Percentiles rank a stretch among this genome's conserved stretches.
Evolutionary conservation across 2,113 vertebrate genomes (phyloP).

Genomic region (Lycaon pictus): DNA sequence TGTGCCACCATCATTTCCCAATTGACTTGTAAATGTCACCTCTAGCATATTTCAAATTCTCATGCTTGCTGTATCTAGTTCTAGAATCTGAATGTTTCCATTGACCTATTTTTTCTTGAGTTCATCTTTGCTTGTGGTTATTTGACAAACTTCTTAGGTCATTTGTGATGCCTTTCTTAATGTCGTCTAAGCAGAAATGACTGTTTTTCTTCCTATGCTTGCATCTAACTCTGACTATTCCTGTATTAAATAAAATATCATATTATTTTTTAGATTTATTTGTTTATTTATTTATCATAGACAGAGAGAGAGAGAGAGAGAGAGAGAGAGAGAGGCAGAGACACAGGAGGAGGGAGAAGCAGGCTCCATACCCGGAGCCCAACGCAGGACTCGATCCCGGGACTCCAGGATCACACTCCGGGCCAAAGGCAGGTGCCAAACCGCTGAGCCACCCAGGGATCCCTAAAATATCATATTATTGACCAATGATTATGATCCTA

Average conservation of each 20-base stretch:
- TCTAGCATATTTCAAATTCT: not conserved
- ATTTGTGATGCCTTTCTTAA: not conserved
- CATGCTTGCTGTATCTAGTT: not conserved
- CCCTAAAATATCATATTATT: not conserved
- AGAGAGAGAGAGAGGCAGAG: too few species aligned
- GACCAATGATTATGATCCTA: not conserved
- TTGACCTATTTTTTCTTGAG: not conserved
- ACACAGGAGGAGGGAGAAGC: too few species aligned
- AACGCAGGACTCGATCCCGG: too few species aligned
- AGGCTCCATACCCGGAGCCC: too few species aligned
- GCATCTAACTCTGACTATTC: not conserved
- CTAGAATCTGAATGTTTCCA: not conserved
- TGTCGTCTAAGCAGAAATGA: not conserved
- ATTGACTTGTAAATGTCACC: not conserved
- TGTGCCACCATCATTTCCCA: not conserved
- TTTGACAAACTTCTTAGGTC: conserved; percentile 7
- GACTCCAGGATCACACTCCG: too few species aligned
- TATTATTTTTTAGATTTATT: too few species aligned
- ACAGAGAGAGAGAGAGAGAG: too few species aligned
- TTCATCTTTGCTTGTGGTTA: not conserved
- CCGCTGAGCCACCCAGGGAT: too few species aligned
- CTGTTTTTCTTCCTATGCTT: not conserved
- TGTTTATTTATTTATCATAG: too few species aligned
- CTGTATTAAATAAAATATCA: not conserved
- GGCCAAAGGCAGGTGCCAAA: too few species aligned